Evolutionary conservation across 2,888 invertebrate species (phyloP), one percentile per base, ranked within the genome.

Genomic region (Trachelus iudaicus): DNA sequence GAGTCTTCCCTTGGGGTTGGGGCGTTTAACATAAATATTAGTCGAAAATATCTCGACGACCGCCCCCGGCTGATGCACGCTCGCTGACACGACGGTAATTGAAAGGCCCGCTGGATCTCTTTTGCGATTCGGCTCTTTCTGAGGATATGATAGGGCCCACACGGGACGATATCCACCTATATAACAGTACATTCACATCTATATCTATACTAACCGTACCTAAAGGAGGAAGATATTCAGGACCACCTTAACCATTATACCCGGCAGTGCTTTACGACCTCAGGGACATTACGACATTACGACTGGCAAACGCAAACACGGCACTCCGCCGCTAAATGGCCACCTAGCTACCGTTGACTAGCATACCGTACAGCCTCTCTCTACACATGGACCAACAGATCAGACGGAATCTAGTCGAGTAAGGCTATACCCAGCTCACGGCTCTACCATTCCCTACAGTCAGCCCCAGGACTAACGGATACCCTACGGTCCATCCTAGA

Each of bases 281-380:
- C 15, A 56, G 56, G 56, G 23, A 56, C 56, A 56, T 56, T 56
- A 56, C 56, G 56, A 56, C 56, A 23, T 90, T 89, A 88, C 89
- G 88, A 87, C 85, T 87, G 89, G 88, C 86, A 86, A 88, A 87
- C 86, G 87, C 85, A 89, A 89, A 89, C 87, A 87, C 87, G 87
- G 89, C 89, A 86, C 87, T 87, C 85, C 82, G 83, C 85, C 86
- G 86, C 88, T 89, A 90, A 89, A 89, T 89, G 87, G 87, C 87
- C 87, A 87, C 87, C 89, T 87, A 89, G 89, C 90, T 90, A 88
- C 89, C 85, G 87, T 85, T 85, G 84, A 84, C 83, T 80, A 83
- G 81, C 73, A 78, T 77, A 76, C 56, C 73, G 75, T 75, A 75
- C 75, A 68, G 56, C 56, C 23, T 56, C 56, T 56, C 56, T 56